phyloP scores from a whole-genome alignment of 23 tunicate species.

The Ciona savignyi region DNA sequence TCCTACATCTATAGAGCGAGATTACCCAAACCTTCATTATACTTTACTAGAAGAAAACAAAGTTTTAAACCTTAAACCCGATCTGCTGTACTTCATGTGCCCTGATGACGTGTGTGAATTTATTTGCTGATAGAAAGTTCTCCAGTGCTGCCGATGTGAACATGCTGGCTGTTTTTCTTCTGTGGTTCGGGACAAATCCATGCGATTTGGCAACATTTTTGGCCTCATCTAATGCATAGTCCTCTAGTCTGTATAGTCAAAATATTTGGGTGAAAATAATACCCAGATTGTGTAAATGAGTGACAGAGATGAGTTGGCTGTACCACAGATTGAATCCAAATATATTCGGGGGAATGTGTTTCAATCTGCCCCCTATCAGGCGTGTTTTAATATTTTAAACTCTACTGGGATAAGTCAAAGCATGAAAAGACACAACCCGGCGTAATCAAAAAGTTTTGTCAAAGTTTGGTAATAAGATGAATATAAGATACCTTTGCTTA shows the following conservation, averaged over 20 bases:
- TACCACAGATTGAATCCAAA: no score
- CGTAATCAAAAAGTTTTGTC: no score
- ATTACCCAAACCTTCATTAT: not conserved
- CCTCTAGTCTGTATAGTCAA: slow-evolving; percentile 10
- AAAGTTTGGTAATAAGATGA: no score
- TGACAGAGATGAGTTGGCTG: not conserved
- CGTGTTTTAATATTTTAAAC: no score
- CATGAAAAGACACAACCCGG: no score
- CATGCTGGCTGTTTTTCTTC: slow-evolving; percentile 82
- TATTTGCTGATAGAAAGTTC: slow-evolving; percentile 38
- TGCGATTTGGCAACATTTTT: slow-evolving; percentile 26
- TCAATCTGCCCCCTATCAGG: no score
- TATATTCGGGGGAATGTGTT: no score
- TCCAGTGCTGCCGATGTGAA: slow-evolving; percentile 70
- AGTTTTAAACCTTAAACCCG: slow-evolving; percentile 62
- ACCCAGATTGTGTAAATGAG: no score
- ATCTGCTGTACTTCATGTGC: slow-evolving; percentile 94
- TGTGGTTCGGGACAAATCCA: slow-evolving; percentile 56
- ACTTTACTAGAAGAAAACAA: not conserved
- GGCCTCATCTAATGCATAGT: slow-evolving; percentile 23
- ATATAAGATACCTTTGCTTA: no score
- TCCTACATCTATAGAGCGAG: not conserved
- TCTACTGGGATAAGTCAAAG: no score
- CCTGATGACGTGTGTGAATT: slow-evolving; percentile 83
- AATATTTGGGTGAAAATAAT: not conserved